These are phyloP conservation scores for Pachyrhynchus sulphureomaculatus DNA, from an alignment of 1,140 invertebrate genomes.

Conservation along the genomic window DNA sequence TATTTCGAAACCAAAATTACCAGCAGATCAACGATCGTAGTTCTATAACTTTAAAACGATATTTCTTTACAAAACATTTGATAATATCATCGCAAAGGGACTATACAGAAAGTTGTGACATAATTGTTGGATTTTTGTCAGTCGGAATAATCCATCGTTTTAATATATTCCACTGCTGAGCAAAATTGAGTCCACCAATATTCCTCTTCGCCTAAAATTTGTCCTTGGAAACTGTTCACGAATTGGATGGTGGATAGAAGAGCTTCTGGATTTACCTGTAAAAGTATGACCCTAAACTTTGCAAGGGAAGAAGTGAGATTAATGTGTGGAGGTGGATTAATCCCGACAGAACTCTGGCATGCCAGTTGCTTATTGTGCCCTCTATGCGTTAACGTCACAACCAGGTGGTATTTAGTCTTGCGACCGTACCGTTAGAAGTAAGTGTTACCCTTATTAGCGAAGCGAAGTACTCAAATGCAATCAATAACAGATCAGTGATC, in stretches of 20 bases:
- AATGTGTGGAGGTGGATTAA: neutral
- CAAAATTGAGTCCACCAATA: constrained; percentile 99
- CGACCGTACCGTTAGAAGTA: too few species aligned
- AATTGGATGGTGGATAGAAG: constrained; percentile 97
- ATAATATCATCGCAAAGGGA: neutral
- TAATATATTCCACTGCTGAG: constrained; percentile 95
- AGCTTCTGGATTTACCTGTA: constrained; percentile 88
- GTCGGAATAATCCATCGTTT: constrained; percentile 87
- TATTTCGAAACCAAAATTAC: too few species aligned
- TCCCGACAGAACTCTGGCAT: neutral
- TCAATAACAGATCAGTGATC: too few species aligned
- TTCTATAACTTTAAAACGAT: constrained; percentile 4
- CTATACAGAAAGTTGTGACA: neutral
- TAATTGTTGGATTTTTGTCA: constrained; percentile 27
- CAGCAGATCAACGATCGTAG: too few species aligned
- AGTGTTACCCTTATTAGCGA: too few species aligned
- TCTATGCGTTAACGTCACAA: too few species aligned
- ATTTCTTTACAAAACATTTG: neutral
- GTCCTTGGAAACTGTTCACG: constrained; percentile 85
- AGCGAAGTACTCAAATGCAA: too few species aligned
- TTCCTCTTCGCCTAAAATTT: constrained; percentile 86
- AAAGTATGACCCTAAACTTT: neutral
- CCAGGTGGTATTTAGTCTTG: too few species aligned
- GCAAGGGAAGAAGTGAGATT: neutral
- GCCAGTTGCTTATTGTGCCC: neutral